Evolutionary conservation across 2,113 vertebrate species (phyloP), one percentile per base, ranked within the genome.

Genomic region (Cynocephalus volans): DNA sequence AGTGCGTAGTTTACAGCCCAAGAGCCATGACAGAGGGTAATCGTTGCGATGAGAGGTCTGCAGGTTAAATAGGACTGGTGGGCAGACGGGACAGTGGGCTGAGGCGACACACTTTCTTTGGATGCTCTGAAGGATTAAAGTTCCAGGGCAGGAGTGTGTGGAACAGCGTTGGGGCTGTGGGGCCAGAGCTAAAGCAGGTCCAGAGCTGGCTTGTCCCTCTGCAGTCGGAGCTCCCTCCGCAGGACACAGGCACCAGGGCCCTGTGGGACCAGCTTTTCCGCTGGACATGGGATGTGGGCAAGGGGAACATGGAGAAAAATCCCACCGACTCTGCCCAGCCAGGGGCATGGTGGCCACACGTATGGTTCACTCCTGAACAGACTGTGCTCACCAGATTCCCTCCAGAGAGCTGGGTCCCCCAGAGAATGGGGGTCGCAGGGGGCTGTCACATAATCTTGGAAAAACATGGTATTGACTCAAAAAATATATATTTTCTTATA

Each of bases 291-390:
- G 41, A 41, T 41, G 41, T 41, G 3, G 41, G 41, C 41, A 41
- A 41, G 41, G 41, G 41, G 41, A 41, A 41, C 41, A 17, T 3
- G 2, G 33, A 77, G 62, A 6, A 4, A 62, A 23, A n/a, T 4
- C 13, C 18, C 50, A 1, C 1, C 8, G 6, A 0, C 54, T 54
- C 13, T 9, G 7, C 77, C 28, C 33, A 13, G 0, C 26, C 0
- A 0, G 8, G 13, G 23, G 21, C 1, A 2, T 26, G 6, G 5
- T 0, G 1, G 41, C 41, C 65, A 26, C 2, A 0, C 0, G 52
- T 2, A 13, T 1, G 2, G 31, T 11, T 76, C 45, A 17, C 26
- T 73, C n/a, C 70, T 6, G 2, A 41, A 41, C 41, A 4, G 41
- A 41, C 45, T 2, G 13, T 1, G 6, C n/a, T 15, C 7, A 10